Conservation (phyloP, 53 echinoderm and acorn worm species). For the Hippasteria phrygiana region DNA sequence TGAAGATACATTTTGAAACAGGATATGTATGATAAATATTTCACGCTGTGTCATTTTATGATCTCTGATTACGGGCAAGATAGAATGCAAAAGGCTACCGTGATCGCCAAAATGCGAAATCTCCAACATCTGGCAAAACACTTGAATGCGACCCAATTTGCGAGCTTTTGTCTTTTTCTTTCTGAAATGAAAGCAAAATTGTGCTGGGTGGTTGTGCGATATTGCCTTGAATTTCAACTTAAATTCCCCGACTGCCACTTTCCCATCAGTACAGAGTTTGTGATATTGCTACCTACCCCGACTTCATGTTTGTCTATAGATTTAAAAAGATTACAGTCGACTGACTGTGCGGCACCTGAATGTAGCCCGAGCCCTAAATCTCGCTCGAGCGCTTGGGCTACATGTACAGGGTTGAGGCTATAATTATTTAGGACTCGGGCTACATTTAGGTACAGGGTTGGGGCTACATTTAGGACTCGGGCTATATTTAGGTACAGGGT, state of each 20-base stretch:
- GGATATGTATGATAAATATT: conserved; percentile 8
- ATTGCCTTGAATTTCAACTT: neutral
- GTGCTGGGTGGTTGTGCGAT: neutral
- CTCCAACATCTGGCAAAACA: conserved; percentile 28
- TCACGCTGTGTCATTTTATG: neutral
- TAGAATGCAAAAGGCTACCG: neutral
- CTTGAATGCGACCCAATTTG: conserved; percentile 9
- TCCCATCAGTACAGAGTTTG: too few relatives aligned
- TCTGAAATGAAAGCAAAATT: neutral
- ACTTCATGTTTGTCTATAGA: too few relatives aligned
- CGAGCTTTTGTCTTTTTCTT: neutral
- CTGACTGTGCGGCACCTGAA: too few relatives aligned
- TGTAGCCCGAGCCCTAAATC: too few relatives aligned
- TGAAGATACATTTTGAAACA: neutral
- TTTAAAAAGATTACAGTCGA: too few relatives aligned
- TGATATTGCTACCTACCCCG: too few relatives aligned
- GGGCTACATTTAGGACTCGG: too few relatives aligned
- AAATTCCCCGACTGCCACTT: neutral
- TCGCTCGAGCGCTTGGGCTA: too few relatives aligned
- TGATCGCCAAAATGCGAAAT: neutral
- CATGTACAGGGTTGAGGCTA: too few relatives aligned
- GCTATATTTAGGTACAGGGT: too few relatives aligned
- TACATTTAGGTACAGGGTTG: too few relatives aligned
- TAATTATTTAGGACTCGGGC: too few relatives aligned
- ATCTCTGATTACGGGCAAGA: neutral